These are phyloP conservation scores for Marmota monax DNA, from an alignment of 2,113 vertebrate genomes.

Conservation along the genomic window DNA sequence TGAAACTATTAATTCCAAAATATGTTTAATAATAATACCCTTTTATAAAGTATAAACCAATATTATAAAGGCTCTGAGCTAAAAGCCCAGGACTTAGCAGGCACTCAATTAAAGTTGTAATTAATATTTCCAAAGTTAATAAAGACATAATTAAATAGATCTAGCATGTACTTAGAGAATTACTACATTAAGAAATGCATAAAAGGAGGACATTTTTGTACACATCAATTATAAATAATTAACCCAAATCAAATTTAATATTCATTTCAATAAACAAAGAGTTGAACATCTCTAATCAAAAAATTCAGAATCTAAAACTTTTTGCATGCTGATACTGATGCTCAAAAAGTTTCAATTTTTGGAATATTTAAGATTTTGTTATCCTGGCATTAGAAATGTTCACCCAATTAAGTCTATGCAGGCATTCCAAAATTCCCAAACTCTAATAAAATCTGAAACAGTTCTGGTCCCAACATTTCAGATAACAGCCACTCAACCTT, in stretches of 20 bases:
- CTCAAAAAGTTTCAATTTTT: background rate
- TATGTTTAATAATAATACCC: constrained; percentile 11
- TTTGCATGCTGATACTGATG: background rate
- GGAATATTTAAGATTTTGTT: background rate
- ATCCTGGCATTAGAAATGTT: background rate
- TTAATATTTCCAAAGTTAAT: constrained; percentile 26
- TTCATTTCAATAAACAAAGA: background rate
- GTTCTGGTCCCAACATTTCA: background rate
- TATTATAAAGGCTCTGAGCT: constrained; percentile 3
- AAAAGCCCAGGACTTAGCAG: background rate
- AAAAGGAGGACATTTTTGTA: constrained; percentile 1
- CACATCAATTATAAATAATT: constrained; percentile 45
- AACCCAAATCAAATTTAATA: background rate
- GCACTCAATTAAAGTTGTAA: background rate
- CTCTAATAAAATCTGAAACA: background rate
- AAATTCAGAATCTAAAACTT: background rate
- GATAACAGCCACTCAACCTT: background rate
- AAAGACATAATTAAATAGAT: constrained; percentile 16
- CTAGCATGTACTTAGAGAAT: background rate
- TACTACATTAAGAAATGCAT: constrained; percentile 14
- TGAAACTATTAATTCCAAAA: constrained; percentile 36
- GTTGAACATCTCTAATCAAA: background rate
- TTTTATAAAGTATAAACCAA: constrained; percentile 18
- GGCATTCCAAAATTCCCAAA: background rate
- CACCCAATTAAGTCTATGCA: background rate